A percentile compares a stretch with the other conserved stretches of the same genome.
Evolutionary conservation across 2,888 invertebrate species (phyloP).

Genomic region (Choristoneura rosaceana): DNA sequence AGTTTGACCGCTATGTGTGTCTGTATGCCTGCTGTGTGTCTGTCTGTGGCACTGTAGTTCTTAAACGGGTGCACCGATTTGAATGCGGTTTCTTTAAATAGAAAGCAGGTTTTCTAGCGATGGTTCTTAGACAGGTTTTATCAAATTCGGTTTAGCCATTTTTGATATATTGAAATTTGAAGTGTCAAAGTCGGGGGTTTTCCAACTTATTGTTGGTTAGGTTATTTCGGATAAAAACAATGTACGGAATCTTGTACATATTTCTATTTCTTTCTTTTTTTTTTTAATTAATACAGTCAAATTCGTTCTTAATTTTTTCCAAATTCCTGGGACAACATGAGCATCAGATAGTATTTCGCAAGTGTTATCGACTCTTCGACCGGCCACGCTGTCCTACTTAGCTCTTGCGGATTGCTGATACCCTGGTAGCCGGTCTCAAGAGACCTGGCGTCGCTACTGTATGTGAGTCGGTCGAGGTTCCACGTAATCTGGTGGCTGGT

Average conservation of each 20-base stretch:
- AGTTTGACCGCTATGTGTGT: no score
- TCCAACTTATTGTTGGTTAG: no score
- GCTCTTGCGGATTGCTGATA: constrained; percentile 41
- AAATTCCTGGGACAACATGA: constrained; percentile 29
- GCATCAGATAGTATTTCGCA: constrained; percentile 45
- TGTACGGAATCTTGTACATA: background rate
- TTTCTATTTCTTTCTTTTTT: background rate
- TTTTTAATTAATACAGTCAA: background rate
- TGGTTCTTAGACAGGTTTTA: no score
- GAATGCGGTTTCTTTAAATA: no score
- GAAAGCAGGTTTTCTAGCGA: no score
- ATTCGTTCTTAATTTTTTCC: constrained; percentile 23
- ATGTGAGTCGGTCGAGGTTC: constrained; percentile 26
- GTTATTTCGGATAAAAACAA: no score
- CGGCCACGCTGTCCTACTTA: constrained; percentile 46
- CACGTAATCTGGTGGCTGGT: constrained; percentile 26
- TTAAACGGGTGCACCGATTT: no score
- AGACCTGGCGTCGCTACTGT: constrained; percentile 26
- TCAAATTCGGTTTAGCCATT: no score
- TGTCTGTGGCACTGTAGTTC: no score
- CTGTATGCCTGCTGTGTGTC: no score
- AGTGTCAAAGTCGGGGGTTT: no score
- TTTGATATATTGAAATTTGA: no score
- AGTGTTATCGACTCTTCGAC: constrained; percentile 4
- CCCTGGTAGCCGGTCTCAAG: constrained; percentile 42